phyloP scores from a whole-genome alignment of 2,113 vertebrate species.

The Procavia capensis region DNA sequence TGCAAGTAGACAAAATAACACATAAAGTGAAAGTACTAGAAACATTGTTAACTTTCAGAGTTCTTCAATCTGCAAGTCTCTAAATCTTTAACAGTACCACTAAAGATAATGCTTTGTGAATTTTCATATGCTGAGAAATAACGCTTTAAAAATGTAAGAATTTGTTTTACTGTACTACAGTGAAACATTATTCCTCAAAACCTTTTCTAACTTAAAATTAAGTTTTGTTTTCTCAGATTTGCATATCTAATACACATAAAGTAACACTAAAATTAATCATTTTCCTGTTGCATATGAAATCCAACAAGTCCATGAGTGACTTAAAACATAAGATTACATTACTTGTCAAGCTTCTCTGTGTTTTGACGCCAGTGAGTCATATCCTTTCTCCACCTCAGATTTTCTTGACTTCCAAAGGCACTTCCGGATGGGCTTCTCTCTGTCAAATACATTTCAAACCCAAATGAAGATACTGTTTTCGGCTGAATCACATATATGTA shows the following conservation, averaged over 20 bases:
- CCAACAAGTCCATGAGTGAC: background rate
- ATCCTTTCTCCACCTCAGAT: conserved; percentile 98
- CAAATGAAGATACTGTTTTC: conserved; percentile 14
- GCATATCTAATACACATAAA: background rate
- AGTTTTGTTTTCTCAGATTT: conserved; percentile 38
- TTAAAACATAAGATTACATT: conserved; percentile 76
- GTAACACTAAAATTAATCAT: background rate
- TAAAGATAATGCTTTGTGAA: background rate
- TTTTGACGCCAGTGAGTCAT: conserved; percentile 99
- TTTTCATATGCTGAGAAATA: conserved; percentile 19
- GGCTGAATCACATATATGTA: background rate
- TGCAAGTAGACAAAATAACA: background rate
- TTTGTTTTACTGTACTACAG: conserved; percentile 28
- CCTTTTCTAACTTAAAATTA: conserved; percentile 48
- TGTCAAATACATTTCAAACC: conserved; percentile 79
- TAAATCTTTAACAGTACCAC: background rate
- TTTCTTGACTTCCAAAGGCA: conserved; percentile 98
- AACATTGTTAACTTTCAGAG: background rate
- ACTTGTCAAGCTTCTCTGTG: conserved; percentile 99
- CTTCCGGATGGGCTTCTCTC: conserved; percentile 99
- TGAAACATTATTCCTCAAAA: conserved; percentile 11
- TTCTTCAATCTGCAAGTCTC: background rate
- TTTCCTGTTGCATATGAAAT: background rate
- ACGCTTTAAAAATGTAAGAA: conserved; percentile 2
- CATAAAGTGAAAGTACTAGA: background rate